These are phyloP conservation scores for Dipus sagitta DNA, from an alignment of 2,797 vertebrate species.

Conservation along the genomic window DNA sequence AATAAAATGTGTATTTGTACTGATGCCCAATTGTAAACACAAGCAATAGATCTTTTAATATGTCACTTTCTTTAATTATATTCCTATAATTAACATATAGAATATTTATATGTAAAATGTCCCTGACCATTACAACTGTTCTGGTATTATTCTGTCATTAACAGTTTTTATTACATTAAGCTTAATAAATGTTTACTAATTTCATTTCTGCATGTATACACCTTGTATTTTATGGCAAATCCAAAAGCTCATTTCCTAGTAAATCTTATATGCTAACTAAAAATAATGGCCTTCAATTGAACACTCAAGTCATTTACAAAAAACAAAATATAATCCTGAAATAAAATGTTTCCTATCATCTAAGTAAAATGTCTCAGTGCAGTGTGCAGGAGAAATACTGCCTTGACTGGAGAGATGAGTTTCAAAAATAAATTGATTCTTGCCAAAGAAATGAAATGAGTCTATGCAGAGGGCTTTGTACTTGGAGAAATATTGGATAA, in stretches of 20 bases:
- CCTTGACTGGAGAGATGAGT: not conserved
- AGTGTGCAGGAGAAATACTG: not conserved
- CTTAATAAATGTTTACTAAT: not conserved
- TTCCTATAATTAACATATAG: no score
- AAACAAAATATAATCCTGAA: not conserved
- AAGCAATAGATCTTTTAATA: not conserved
- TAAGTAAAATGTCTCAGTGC: not conserved
- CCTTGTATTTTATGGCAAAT: not conserved
- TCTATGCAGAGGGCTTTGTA: not conserved
- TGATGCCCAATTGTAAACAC: not conserved
- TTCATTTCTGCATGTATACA: not conserved
- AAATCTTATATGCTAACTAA: not conserved
- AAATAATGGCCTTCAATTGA: not conserved
- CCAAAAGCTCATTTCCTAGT: not conserved
- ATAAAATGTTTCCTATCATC: not conserved
- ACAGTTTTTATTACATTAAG: not conserved
- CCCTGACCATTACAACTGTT: not conserved
- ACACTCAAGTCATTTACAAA: not conserved
- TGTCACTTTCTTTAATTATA: not conserved
- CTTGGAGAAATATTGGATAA: no score
- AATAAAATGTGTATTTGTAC: not conserved
- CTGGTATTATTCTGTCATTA: not conserved
- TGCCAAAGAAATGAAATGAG: accelerated
- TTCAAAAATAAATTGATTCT: not conserved
- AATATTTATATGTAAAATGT: not conserved